These are phyloP conservation scores for Heliocidaris erythrogramma DNA, from an alignment of 35 echinoderm and acorn worm species.

Conservation along the genomic window DNA sequence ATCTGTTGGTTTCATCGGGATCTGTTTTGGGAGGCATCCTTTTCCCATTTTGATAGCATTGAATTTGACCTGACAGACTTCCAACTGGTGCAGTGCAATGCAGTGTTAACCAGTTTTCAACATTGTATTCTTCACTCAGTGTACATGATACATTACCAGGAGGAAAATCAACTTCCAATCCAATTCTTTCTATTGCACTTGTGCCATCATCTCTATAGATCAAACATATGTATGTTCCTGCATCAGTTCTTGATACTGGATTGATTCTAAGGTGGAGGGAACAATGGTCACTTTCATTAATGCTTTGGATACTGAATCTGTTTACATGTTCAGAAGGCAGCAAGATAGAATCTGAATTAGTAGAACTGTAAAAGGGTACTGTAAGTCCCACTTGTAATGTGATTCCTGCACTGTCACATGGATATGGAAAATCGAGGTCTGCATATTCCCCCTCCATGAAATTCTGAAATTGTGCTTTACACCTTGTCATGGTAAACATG, in stretches of 20 bases:
- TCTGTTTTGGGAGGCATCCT: neutral
- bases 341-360: neutral
- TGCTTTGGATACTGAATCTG: neutral
- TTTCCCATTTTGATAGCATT: neutral
- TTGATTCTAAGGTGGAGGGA: neutral
- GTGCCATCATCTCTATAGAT: neutral
- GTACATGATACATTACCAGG: neutral
- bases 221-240: neutral
- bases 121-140: neutral
- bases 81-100: neutral
- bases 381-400: neutral
- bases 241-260: neutral
- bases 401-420: neutral
- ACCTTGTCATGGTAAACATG: neutral
- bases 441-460: neutral
- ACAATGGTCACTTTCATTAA: neutral
- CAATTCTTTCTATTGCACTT: neutral
- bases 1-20: neutral
- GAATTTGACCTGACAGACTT: neutral
- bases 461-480: neutral
- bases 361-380: neutral
- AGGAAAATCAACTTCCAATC: neutral
- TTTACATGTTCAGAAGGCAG: neutral
- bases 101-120: neutral
- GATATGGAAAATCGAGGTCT: neutral